Evolutionary conservation across 2,888 invertebrate species (phyloP).

Genomic region (Ferrisia virgata): DNA sequence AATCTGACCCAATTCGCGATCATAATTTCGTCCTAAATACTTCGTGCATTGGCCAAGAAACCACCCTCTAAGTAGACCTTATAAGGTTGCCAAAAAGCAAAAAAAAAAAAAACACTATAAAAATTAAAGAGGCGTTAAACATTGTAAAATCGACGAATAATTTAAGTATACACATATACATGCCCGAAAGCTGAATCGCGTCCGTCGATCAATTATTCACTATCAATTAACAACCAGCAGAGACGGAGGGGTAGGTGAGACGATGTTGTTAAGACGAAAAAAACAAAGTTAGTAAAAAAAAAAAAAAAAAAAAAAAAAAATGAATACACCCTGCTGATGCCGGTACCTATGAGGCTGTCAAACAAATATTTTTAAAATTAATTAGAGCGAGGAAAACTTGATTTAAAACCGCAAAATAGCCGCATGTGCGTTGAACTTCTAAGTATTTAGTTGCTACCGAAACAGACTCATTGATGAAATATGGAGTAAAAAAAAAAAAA

Average conservation of each 20-base stretch:
- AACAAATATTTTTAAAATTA: not conserved
- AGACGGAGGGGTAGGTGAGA: not conserved
- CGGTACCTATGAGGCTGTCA: not conserved
- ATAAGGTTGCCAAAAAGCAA: not conserved
- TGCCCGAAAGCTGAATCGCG: not conserved
- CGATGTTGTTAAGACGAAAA: not conserved
- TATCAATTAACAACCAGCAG: not conserved
- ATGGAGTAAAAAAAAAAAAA: not conserved
- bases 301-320: no score
- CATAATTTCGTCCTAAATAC: not conserved
- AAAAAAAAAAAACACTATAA: not conserved
- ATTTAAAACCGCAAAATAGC: not conserved
- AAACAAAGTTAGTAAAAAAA: not conserved
- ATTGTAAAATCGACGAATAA: not conserved
- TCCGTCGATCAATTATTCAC: not conserved
- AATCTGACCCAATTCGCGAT: not conserved
- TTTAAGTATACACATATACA: not conserved
- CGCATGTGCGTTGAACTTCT: not conserved
- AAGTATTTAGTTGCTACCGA: not conserved
- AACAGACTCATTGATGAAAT: not conserved
- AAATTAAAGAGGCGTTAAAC: not conserved
- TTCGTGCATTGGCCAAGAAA: not conserved
- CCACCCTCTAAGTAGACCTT: not conserved
- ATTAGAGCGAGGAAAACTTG: slow-evolving; percentile 27
- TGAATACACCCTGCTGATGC: not conserved